Base-by-base conservation (phyloP, 2,797 vertebrate genomes). In the Gymnopithys bicolor region DNA sequence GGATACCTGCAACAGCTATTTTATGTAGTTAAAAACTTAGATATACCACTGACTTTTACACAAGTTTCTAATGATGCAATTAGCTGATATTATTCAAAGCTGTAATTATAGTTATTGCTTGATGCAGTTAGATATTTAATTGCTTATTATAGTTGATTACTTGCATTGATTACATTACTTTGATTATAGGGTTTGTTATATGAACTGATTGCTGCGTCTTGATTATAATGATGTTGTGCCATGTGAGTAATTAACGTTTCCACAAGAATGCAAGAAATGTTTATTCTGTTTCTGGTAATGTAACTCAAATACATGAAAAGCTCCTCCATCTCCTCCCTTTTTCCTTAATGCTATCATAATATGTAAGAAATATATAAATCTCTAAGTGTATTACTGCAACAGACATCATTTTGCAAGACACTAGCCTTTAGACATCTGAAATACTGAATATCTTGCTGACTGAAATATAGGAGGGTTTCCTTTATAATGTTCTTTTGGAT, bases 111-210 rank as follows among this genome's bases (percentile, higher is more conserved):
- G 75, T 85, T 96, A 95, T 85, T 96, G 85, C 78, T 94, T 94
- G 89, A 88, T 91, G 73, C 73, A 90, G 66, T 92, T 94, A 89
- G 77, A 71, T 84, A 62, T 67, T 95, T 93, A 96, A 94, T 96
- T 87, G 78, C 93, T 91, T 93, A 85, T 96, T 95, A 94, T 14
- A 86, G 88, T 49, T 96, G 93, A 96, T 95, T 96, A 92, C 89
- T 94, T 90, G 63, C 59, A 89, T 76, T 94, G 94, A 94, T 94
- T 94, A 93, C 59, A 84, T 95, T 96, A 95, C 80, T 81, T 94
- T 96, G 87, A 95, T 96, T 94, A 94, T 89, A 90, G 70, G 37
- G 80, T 80, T 96, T 87, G 77, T 92, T 91, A 82, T 51, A 81
- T 37, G 63, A 94, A 84, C 75, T 95, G 92, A 95, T 93, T 94